Percentiles rank a stretch among this genome's conserved stretches.
These are phyloP conservation scores for Myotis yumanensis DNA, from an alignment of 2,113 vertebrate genomes.

Conservation along the genomic window DNA sequence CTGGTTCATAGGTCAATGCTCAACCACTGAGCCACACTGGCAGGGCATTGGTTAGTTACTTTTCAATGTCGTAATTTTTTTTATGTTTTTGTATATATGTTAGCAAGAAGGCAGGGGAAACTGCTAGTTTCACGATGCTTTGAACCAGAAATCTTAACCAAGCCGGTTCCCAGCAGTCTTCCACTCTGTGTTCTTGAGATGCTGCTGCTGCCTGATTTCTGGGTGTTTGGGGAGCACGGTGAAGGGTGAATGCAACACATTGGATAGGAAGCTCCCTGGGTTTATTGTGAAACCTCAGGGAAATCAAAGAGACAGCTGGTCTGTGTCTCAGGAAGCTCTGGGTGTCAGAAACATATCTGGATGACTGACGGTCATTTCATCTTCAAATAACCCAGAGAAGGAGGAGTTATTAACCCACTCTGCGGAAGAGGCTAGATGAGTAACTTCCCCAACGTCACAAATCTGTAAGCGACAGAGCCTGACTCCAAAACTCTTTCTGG, in stretches of 20 bases:
- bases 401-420: background rate
- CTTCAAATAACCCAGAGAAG: background rate
- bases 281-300: too few species aligned
- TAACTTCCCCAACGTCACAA: background rate
- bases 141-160: background rate
- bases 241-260: background rate
- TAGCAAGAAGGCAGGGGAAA: background rate
- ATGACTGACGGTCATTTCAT: background rate
- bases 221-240: background rate
- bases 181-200: background rate
- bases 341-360: background rate
- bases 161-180: background rate
- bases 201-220: background rate
- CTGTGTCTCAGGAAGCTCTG: background rate
- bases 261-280: background rate
- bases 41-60: too few species aligned
- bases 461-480: background rate
- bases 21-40: too few species aligned
- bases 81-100: background rate
- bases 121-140: background rate
- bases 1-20: too few species aligned
- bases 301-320: background rate
- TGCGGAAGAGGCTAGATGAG: background rate
- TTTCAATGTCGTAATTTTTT: background rate
- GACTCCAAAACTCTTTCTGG: background rate